Base-by-base conservation (phyloP, 2,888 invertebrate genomes). In the Lordiphosa fenestrarum region DNA sequence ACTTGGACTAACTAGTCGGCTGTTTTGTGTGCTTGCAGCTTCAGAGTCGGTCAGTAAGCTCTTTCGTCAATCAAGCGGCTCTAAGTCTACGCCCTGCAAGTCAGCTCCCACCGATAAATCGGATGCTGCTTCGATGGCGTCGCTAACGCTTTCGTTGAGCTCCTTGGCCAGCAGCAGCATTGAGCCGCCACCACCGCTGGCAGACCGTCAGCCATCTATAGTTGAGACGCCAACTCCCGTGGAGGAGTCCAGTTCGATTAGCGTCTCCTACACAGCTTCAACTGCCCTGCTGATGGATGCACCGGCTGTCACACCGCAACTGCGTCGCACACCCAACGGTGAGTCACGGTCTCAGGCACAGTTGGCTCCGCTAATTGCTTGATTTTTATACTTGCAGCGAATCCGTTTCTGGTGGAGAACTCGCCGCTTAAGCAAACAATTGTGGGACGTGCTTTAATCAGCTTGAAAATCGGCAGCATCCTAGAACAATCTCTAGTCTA, bases 21-120 rank as follows among this genome's bases (percentile, higher is more conserved):
- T 63, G 64, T 23, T 59, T 25, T 66, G 23, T 38, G 25, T 38
- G 35, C 48, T 77, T 75, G 30, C 71, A 82, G 82, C 87, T 41
- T 75, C 86, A 69, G 89, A 89, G 77, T 88, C 88, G 66, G 86
- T 89, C 83, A 88, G 88, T 69, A 89, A 89, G 84, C 87, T 89
- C 54, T 89, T 89, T 84, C 89, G 89, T 65, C 85, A 88, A 62
- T 85, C 88, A 61, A 68, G 83, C 54, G 82, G 74, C 44, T 55
- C 73, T 55, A 78, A 75, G 53, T 73, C 78, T 62, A 73, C 82
- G 50, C 68, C 80, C 41, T 62, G 67, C 21, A 80, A 75, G 71
- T 58, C 66, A 46, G 37, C 69, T 39, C 47, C 62, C 51, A 55
- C 71, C 36, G 74, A 78, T 58, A 86, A 84, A 65, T 70, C 75